A percentile compares a stretch with the other conserved stretches of the same genome.
Conservation (phyloP, 2,113 vertebrate genomes). For the Desmodus rotundus region DNA sequence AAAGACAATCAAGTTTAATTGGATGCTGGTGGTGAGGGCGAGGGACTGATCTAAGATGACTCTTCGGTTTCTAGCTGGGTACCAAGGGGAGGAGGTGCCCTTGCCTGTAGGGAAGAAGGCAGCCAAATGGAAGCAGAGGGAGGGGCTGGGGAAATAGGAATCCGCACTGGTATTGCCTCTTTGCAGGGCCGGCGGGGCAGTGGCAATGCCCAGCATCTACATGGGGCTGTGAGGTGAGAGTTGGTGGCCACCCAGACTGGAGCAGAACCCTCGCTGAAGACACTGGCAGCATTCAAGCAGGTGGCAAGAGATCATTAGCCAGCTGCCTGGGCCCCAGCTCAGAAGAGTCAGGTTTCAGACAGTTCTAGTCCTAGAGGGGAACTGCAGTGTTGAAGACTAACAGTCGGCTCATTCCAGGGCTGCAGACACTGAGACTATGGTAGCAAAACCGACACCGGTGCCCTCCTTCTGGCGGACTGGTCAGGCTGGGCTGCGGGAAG, state of each 20-base stretch:
- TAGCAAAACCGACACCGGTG: not conserved
- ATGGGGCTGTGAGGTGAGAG: not conserved
- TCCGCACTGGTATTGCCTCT: not conserved
- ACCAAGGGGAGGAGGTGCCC: not conserved
- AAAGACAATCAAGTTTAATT: not conserved
- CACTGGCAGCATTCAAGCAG: not conserved
- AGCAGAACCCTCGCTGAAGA: not conserved
- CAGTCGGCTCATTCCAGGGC: not conserved
- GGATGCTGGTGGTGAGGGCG: not conserved
- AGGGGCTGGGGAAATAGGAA: not conserved
- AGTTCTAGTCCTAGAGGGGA: not conserved
- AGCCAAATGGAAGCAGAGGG: not conserved
- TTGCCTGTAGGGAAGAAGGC: not conserved
- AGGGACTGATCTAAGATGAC: not conserved
- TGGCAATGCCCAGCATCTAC: not conserved
- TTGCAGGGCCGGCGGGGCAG: not conserved
- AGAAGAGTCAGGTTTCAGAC: not conserved
- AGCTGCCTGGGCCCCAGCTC: not conserved
- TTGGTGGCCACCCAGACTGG: not conserved
- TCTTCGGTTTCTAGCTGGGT: not conserved
- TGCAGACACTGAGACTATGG: not conserved
- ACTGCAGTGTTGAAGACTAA: not conserved
- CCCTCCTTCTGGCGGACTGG: not conserved
- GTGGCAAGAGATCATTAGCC: not conserved
- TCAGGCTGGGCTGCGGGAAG: not conserved